Evolutionary conservation across 2,113 vertebrate species (phyloP).

Genomic region (Leptodactylus fuscus): DNA sequence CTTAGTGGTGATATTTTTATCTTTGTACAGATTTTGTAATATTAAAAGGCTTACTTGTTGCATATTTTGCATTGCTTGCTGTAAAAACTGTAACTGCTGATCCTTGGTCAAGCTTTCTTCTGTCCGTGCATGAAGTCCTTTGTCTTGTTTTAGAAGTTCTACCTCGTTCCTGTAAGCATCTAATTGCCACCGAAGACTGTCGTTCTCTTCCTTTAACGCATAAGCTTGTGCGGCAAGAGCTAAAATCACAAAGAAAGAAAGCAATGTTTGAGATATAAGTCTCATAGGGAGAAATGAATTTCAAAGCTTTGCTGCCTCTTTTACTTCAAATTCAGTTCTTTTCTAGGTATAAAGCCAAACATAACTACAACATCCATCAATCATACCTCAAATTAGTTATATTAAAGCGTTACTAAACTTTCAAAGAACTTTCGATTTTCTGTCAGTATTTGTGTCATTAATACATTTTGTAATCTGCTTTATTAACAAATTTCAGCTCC

Average conservation of each 20-base stretch:
- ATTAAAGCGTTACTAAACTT: too few relatives aligned
- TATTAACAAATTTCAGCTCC: too few relatives aligned
- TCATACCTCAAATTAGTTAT: too few relatives aligned
- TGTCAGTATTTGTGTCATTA: too few relatives aligned
- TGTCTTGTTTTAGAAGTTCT: slow-evolving; percentile 91
- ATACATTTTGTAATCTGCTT: too few relatives aligned
- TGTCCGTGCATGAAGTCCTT: slow-evolving; percentile 76
- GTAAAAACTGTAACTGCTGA: slow-evolving; percentile 88
- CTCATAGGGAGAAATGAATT: background rate
- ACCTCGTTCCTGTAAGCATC: slow-evolving; percentile 94
- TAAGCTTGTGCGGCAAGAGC: slow-evolving; percentile 84
- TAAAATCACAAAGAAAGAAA: slow-evolving; percentile 63
- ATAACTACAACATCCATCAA: too few relatives aligned
- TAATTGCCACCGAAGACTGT: slow-evolving; percentile 96
- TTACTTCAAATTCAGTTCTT: too few relatives aligned
- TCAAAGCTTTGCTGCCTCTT: too few relatives aligned
- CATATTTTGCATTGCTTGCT: slow-evolving; percentile 91
- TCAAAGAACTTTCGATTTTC: too few relatives aligned
- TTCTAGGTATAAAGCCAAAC: too few relatives aligned
- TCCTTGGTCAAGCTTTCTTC: slow-evolving; percentile 84
- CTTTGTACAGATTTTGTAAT: background rate
- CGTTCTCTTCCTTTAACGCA: slow-evolving; percentile 91
- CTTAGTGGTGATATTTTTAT: background rate
- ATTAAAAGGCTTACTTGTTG: slow-evolving; percentile 82
- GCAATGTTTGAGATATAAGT: background rate